Base-by-base conservation (phyloP, 1,140 invertebrate genomes). In the Drusus annulatus region DNA sequence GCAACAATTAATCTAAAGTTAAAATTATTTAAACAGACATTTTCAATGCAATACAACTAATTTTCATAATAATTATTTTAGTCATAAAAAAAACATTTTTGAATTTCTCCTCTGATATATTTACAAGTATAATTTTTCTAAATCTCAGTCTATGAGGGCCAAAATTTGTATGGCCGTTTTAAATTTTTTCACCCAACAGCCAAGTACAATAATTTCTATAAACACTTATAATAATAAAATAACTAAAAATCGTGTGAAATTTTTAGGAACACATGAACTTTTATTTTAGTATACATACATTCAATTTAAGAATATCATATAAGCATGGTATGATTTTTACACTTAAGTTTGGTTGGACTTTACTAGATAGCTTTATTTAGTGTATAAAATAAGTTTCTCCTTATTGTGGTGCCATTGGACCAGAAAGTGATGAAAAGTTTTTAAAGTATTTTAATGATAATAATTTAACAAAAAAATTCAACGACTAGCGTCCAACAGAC, bases 121-220 rank as follows among this genome's bases (percentile, higher is more conserved):
- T 69, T 69, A 69, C 65, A 69, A 51, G 36, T 69, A 69, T 69
- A 69, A 69, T 69, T 69, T 45, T 45, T 69, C 65, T 69, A 69
- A 69, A 45, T 69, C 31, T 69, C 65, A 69, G 65, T 69, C 65
- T 69, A 45, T 69, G 17, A 36, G 13, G 65, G 65, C 65, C 65
- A 8, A 19, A 69, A 69, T 45, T 65, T 69, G 13, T 10, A 50
- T 69, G 65, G 65, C 65, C 65, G 65, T 2, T 62, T 62, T 62
- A 45, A 69, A n/a, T 69, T 69, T 69, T 52, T 71, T 52, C 62
- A 45, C 23, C 28, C n/a, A 19, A 52, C 68, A 16, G 21, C 62
- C 16, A 25, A 54, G 45, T 52, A 68, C 31, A 68, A 68, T 71
- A 19, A 63, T 23, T 69, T 21, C 17, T 13, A 25, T 65, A 65